Evolutionary conservation across 2,113 vertebrate species (phyloP).

Genomic region (Psammodynastes pulverulentus): DNA sequence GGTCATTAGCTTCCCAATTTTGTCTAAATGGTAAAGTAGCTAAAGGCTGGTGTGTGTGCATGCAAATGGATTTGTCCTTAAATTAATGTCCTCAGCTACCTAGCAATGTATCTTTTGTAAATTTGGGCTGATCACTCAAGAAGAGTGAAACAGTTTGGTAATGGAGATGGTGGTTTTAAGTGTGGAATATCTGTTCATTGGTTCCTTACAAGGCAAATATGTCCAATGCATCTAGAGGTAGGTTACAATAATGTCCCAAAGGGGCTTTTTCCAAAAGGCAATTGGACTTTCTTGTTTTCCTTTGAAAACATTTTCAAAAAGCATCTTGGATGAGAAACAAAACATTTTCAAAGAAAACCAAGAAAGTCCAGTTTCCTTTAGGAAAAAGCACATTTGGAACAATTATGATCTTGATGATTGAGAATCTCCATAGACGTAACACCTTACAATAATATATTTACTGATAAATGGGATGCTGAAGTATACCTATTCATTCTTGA

Average conservation of each 20-base stretch:
- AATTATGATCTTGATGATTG: not conserved
- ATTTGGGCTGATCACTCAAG: not conserved
- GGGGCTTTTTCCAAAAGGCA: not conserved
- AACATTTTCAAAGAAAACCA: not conserved
- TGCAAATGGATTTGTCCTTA: not conserved
- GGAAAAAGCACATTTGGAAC: not conserved
- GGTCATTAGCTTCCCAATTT: not conserved
- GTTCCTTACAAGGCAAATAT: not conserved
- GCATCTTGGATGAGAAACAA: not conserved
- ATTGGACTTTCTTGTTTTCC: not conserved
- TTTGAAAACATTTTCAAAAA: not conserved
- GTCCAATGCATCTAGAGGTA: not conserved
- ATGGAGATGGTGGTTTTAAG: not conserved
- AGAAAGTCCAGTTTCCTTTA: not conserved
- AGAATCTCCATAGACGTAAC: not conserved
- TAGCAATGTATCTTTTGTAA: not conserved
- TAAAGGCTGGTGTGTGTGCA: not conserved
- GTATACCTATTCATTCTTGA: not conserved
- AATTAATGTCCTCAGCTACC: not conserved
- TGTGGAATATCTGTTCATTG: not conserved
- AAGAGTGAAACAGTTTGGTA: not conserved
- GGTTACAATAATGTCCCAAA: not conserved
- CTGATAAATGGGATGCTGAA: not conserved
- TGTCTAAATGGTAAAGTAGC: not conserved
- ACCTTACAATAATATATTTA: not conserved